phyloP scores from a whole-genome alignment of 2,113 vertebrate species.

The Atractosteus spatula region DNA sequence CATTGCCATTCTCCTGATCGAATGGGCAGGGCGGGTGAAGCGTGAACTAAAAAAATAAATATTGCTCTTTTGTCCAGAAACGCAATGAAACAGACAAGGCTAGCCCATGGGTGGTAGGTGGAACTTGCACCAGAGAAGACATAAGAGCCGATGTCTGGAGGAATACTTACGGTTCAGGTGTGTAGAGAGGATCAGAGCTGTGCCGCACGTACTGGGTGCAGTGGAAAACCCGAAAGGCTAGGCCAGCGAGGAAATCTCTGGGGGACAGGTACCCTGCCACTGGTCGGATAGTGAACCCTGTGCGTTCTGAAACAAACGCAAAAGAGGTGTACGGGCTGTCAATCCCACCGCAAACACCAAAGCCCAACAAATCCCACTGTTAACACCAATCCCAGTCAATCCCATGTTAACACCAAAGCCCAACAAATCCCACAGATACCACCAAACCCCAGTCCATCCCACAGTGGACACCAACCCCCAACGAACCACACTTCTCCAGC shows the following conservation, averaged over 20 bases:
- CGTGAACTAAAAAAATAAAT: too few relatives aligned
- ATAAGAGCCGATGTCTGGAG: not conserved
- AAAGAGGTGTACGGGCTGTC: not conserved
- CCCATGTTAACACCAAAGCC: too few relatives aligned
- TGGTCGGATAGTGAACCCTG: conserved; percentile 91
- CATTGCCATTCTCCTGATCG: too few relatives aligned
- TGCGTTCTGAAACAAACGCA: conserved; percentile 71
- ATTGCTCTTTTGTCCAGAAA: too few relatives aligned
- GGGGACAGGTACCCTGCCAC: conserved; percentile 95
- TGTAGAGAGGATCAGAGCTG: conserved; percentile 93
- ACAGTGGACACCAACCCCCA: not conserved
- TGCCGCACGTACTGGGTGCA: conserved; percentile 97
- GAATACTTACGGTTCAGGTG: conserved; percentile 94
- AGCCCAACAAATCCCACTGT: not conserved
- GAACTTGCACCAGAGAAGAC: too few relatives aligned
- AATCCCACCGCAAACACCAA: not conserved
- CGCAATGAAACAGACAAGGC: too few relatives aligned
- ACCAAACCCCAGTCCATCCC: not conserved
- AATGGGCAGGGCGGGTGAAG: too few relatives aligned
- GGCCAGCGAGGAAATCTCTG: conserved; percentile 91
- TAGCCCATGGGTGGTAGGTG: too few relatives aligned
- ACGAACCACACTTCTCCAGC: not conserved
- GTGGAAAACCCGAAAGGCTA: conserved; percentile 97
- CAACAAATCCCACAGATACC: too few relatives aligned
- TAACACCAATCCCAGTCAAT: not conserved